Base-by-base conservation (phyloP, 2,888 invertebrate species). In the Arrhopalites spinosus region DNA sequence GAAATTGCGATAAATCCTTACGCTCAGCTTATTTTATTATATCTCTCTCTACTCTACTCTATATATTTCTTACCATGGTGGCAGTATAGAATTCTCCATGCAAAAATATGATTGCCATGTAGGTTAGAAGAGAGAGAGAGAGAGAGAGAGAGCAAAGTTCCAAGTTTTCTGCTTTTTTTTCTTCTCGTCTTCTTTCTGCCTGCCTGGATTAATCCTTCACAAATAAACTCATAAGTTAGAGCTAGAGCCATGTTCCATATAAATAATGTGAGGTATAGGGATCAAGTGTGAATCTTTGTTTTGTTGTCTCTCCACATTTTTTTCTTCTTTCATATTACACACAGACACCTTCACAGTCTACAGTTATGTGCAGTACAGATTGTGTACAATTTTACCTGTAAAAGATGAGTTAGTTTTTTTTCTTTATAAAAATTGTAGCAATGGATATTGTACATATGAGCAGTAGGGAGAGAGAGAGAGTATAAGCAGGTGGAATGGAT, bases 401-500 rank as follows among this genome's bases (percentile, higher is more conserved):
- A n/a, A n/a, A n/a, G n/a, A n/a, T n/a, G n/a, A n/a, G n/a, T n/a
- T n/a, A n/a, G n/a, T n/a, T n/a, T n/a, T n/a, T n/a, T n/a, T n/a
- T n/a, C n/a, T n/a, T n/a, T n/a, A n/a, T n/a, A n/a, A n/a, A n/a
- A n/a, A n/a, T 2, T 8, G 20, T 56, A n/a, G 53, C 1, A 56
- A 8, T 56, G 20, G 20, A 56, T 20, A n/a, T n/a, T 56, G 53
- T 15, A 45, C 45, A 47, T n/a, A 2, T 47, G 7, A 17, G n/a
- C n/a, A n/a, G n/a, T 47, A 7, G 13, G n/a, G 15, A 47, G 47
- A 47, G 13, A 17, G n/a, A 47, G 47, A 17, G 47, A 1, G 36
- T 59, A 59, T 63, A 63, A 47, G 64, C 73, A 73, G 73, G 73
- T 73, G 53, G 53, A 56, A 17, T 50, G 72, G 64, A 73, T 64